Evolutionary conservation across 2,888 invertebrate species (phyloP), one percentile per base, ranked within the genome.

Genomic region (Stratiomys singularior): DNA sequence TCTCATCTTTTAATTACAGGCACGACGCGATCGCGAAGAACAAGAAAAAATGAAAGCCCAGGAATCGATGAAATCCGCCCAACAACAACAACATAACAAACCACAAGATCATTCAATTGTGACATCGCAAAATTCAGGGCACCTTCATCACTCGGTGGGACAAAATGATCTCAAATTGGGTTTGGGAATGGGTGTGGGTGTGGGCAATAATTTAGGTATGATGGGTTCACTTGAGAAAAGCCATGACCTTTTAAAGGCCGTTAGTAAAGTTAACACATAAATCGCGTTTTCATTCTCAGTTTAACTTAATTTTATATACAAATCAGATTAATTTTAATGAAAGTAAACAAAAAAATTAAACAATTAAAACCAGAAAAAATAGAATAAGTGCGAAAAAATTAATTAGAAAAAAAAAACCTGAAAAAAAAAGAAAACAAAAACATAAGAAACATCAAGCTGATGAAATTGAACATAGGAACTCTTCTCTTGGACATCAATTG

Each of bases 31-130:
- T 85, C 90, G 96, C 77, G 96, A 96, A 86, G 96, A 96, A 85
- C 96, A 96, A 86, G 96, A 96, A 84, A 90, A 95, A 88, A 94
- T 95, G 91, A 96, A 96, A 87, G 94, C 95, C 84, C 95, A 96
- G 88, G 94, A 95, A 86, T 93, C 94, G 83, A 94, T 94, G 88
- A 94, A 95, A 87, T 94, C 95, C 87, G 93, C 93, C 84, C 93
- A 94, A 88, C 37, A 37, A 37, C 37, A 37, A 37, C 91, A 93
- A 84, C 92, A 92, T 84, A 92, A 85, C 81, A 86, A 87, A 82
- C 84, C 85, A 46, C 80, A 81, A 77, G 81, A 81, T 76, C 85
- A 85, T 80, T 85, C 86, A 77, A 86, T 87, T 82, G 85, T 87
- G n/a, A 79, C 81, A n/a, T 83, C 86, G 69, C 87, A 87, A 82